A percentile compares a stretch with the other conserved stretches of the same genome.
Conservation (phyloP, 2,113 vertebrate species). For the Probosciger aterrimus region DNA sequence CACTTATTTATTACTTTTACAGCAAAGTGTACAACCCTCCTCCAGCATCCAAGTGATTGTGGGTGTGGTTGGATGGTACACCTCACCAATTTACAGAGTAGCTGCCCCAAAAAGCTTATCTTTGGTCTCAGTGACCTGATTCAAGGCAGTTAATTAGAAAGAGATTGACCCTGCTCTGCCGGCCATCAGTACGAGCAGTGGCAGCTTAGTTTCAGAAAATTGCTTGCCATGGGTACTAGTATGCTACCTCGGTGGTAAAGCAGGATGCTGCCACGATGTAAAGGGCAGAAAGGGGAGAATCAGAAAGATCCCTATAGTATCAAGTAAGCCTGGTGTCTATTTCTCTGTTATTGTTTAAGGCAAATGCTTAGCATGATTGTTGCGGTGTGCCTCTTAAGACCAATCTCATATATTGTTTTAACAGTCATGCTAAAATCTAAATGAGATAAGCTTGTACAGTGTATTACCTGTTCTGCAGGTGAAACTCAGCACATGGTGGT, state of each 20-base stretch:
- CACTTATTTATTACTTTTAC: neutral
- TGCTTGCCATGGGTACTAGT: neutral
- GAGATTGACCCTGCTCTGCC: neutral
- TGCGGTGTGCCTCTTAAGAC: neutral
- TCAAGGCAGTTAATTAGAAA: neutral
- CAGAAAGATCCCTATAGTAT: neutral
- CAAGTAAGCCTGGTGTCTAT: neutral
- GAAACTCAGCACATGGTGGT: neutral
- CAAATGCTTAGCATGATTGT: neutral
- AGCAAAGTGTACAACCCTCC: neutral
- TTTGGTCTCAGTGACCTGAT: neutral
- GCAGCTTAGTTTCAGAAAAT: neutral
- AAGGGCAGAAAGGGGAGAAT: neutral
- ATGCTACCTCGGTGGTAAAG: neutral
- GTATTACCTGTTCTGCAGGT: neutral
- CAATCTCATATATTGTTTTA: neutral
- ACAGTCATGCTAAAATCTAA: neutral
- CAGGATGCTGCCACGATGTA: neutral
- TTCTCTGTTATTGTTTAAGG: neutral
- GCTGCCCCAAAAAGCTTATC: neutral
- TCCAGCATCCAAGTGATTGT: neutral
- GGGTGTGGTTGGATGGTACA: neutral
- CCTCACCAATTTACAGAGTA: neutral
- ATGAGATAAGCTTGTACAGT: neutral
- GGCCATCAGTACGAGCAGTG: neutral